These are phyloP conservation scores for Rapana venosa DNA, from an alignment of 2,888 invertebrate genomes.

Conservation along the genomic window DNA sequence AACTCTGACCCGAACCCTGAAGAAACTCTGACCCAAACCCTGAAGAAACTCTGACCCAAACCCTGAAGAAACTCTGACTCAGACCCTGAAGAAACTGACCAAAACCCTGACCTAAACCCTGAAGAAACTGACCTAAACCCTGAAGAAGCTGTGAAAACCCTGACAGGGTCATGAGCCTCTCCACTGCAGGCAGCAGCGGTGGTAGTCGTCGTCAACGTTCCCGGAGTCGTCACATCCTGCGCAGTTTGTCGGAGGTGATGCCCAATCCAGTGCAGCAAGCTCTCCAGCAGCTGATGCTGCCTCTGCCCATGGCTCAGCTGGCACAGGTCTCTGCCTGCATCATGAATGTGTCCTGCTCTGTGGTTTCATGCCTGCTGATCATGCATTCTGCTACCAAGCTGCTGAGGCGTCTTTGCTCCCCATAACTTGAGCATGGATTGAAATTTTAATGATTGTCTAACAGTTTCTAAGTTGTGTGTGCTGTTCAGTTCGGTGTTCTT, in stretches of 20 bases:
- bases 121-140: background rate
- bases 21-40: too few relatives aligned
- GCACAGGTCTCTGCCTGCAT: conserved; percentile 56
- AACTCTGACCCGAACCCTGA: too few relatives aligned
- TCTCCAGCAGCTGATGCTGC: conserved; percentile 59
- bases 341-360: background rate
- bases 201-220: conserved; percentile 52
- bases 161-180: conserved; percentile 52
- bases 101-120: background rate
- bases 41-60: too few relatives aligned
- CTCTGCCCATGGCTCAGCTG: conserved; percentile 53
- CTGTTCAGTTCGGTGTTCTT: too few relatives aligned
- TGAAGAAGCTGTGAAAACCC: background rate
- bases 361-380: background rate
- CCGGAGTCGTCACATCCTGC: conserved; percentile 52
- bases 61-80: too few relatives aligned
- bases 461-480: background rate
- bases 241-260: conserved; percentile 59
- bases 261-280: conserved; percentile 62
- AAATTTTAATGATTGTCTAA: background rate
- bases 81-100: too few relatives aligned
- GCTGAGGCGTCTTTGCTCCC: background rate
- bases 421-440: background rate
- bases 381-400: too few relatives aligned
- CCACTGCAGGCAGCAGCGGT: conserved; percentile 52